Conservation (phyloP, 2,113 vertebrate genomes). For the Albula glossodonta region DNA sequence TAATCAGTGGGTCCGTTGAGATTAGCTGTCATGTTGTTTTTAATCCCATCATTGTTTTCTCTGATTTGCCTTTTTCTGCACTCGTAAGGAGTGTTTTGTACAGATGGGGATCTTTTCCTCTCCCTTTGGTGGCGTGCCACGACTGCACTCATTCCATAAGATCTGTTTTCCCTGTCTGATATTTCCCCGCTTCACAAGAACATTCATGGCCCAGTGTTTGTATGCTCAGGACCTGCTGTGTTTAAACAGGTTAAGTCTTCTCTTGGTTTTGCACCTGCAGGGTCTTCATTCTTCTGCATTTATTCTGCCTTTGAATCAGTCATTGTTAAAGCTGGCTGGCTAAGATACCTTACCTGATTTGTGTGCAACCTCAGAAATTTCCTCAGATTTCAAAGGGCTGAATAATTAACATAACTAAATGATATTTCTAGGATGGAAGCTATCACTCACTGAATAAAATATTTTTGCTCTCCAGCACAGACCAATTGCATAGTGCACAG, state of each 20-base stretch:
- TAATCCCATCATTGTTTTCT: constrained; percentile 44
- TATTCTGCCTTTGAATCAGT: not conserved
- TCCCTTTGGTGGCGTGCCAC: not conserved
- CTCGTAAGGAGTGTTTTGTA: constrained; percentile 28
- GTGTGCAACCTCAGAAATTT: not conserved
- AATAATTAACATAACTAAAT: too few species aligned
- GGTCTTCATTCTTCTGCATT: not conserved
- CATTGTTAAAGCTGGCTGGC: not conserved
- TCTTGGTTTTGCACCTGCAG: not conserved
- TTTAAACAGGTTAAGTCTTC: constrained; percentile 12
- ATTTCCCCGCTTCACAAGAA: not conserved
- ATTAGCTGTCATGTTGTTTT: constrained; percentile 40
- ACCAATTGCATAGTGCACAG: too few species aligned
- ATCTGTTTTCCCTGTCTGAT: constrained; percentile 22
- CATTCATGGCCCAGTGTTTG: not conserved
- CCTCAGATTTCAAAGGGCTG: too few species aligned
- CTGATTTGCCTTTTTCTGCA: constrained; percentile 15
- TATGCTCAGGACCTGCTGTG: not conserved
- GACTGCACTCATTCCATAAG: constrained; percentile 10
- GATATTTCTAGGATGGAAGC: too few species aligned
- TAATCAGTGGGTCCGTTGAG: constrained; percentile 36
- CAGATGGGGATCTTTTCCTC: constrained; percentile 13
- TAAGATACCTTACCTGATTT: not conserved
- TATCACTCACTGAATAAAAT: too few species aligned
- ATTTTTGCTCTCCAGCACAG: constrained; percentile 24